These are phyloP conservation scores for Cyrtodaria siliqua DNA, from an alignment of 2,888 invertebrate species.

Conservation along the genomic window DNA sequence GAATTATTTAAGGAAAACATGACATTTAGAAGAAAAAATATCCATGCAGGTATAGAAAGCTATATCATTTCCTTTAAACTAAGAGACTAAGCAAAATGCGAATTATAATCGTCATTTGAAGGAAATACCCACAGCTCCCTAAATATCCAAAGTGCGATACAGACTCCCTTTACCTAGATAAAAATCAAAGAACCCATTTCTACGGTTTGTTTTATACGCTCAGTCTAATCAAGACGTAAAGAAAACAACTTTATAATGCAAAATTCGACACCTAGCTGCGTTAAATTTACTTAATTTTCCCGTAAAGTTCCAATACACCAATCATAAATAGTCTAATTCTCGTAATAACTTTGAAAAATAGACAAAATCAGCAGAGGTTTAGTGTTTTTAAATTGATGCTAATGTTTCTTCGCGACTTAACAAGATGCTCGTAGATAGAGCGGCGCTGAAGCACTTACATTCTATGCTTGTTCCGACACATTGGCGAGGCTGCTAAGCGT, in stretches of 20 bases:
- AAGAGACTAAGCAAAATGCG: too few species aligned
- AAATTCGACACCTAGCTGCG: neutral
- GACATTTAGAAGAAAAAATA: too few species aligned
- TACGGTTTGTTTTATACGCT: too few species aligned
- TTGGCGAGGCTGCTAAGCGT: slow-evolving; percentile 48
- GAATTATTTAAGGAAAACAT: too few species aligned
- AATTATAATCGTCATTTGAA: too few species aligned
- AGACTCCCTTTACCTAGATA: too few species aligned
- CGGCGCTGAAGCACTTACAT: slow-evolving; percentile 50
- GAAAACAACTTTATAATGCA: neutral
- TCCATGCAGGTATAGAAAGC: too few species aligned
- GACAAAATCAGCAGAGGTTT: slow-evolving; percentile 41
- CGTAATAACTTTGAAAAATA: slow-evolving; percentile 10
- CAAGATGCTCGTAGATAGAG: slow-evolving; percentile 43
- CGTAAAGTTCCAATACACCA: neutral
- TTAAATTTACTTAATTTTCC: neutral
- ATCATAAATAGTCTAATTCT: slow-evolving; percentile 6
- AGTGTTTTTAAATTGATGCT: slow-evolving; percentile 59
- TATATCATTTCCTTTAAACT: too few species aligned
- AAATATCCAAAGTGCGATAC: too few species aligned
- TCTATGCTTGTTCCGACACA: slow-evolving; percentile 33
- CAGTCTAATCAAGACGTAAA: neutral
- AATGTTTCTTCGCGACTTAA: slow-evolving; percentile 33
- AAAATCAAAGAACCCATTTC: too few species aligned
- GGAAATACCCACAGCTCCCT: too few species aligned